A percentile compares a stretch with the other conserved stretches of the same genome.
Evolutionary conservation across 2,113 vertebrate species (phyloP).

Genomic region (Carassius auratus): DNA sequence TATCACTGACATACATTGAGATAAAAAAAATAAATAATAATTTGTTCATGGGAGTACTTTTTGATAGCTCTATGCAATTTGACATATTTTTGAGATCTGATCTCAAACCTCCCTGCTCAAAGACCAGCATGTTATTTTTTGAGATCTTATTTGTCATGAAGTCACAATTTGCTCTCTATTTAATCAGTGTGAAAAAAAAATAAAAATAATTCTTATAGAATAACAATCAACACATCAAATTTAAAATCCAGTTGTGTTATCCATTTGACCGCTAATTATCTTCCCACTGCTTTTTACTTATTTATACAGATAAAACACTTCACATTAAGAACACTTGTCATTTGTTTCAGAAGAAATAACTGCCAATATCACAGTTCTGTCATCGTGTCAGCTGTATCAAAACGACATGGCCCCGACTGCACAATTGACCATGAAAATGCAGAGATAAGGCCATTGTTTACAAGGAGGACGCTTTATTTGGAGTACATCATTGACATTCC

Average conservation of each 20-base stretch:
- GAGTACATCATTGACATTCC: constrained; percentile 42
- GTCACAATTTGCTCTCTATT: not conserved
- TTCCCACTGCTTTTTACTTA: not conserved
- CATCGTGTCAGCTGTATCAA: constrained; percentile 21
- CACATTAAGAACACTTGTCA: constrained; percentile 5
- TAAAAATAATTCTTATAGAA: not conserved
- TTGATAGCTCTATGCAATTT: not conserved
- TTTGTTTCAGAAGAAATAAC: constrained; percentile 2
- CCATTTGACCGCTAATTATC: constrained; percentile 7
- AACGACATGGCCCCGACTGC: constrained; percentile 10
- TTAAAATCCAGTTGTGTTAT: not conserved
- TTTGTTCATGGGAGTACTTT: not conserved
- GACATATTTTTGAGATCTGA: not conserved
- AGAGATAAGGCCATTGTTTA: constrained; percentile 50
- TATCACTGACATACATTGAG: not conserved
- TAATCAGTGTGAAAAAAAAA: not conserved
- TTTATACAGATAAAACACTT: not conserved
- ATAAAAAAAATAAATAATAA: not conserved
- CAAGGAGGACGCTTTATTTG: constrained; percentile 29
- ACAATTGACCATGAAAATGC: constrained; percentile 34
- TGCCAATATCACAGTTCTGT: not conserved
- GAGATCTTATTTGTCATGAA: not conserved
- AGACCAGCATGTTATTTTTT: not conserved
- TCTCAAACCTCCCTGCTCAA: not conserved
- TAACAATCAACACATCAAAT: not conserved